Evolutionary conservation across 2,797 vertebrate species (phyloP).

Genomic region (Octomys mimax): DNA sequence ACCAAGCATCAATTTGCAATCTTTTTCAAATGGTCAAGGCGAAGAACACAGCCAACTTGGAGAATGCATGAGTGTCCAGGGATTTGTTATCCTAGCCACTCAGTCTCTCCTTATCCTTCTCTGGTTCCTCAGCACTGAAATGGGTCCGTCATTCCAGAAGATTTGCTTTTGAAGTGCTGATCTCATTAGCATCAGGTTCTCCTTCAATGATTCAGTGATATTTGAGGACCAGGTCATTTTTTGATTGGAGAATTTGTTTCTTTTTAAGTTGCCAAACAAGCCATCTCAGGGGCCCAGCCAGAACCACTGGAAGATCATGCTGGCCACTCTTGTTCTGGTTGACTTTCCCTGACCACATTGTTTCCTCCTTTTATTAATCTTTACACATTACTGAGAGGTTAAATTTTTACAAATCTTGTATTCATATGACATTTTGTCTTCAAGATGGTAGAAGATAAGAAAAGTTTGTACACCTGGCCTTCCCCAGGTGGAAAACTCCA

Average conservation of each 20-base stretch:
- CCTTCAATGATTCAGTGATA: constrained; percentile 72
- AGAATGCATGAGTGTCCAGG: not conserved
- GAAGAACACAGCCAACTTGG: not conserved
- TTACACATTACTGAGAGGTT: constrained; percentile 85
- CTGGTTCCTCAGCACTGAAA: not conserved
- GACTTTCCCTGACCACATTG: constrained; percentile 40
- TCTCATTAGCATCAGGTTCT: constrained; percentile 76
- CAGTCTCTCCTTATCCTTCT: not conserved
- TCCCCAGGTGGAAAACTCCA: constrained; percentile 81
- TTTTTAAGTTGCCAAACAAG: not conserved
- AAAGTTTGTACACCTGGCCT: constrained; percentile 73
- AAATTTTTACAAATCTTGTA: constrained; percentile 89
- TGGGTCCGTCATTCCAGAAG: not conserved
- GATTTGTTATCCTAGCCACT: not conserved
- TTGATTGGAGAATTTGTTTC: constrained; percentile 63
- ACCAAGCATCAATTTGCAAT: not conserved
- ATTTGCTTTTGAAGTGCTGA: constrained; percentile 74
- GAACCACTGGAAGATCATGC: constrained; percentile 45
- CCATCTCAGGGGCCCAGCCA: not conserved
- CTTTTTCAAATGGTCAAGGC: constrained; percentile 38
- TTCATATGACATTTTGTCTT: constrained; percentile 81
- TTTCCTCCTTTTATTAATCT: constrained; percentile 69
- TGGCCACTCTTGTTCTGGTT: constrained; percentile 70
- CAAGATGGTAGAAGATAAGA: constrained; percentile 86
- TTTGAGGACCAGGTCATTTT: constrained; percentile 36